Evolutionary conservation across 1,140 invertebrate species (phyloP), one percentile per base, ranked within the genome.

Genomic region (Elysia chlorotica): DNA sequence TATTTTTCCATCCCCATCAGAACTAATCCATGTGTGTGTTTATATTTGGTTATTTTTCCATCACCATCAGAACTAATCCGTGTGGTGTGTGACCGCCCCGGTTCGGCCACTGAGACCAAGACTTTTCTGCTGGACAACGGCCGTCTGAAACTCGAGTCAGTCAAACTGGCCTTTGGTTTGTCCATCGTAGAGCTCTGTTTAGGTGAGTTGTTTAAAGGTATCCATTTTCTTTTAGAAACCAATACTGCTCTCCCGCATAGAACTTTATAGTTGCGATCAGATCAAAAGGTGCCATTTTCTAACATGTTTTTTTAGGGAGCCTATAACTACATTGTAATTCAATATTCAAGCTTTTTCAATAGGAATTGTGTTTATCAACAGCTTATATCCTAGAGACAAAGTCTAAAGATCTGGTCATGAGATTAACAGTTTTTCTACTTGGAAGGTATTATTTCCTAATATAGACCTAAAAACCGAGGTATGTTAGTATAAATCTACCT

Each of bases 51-150:
- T n/a, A n/a, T n/a, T n/a, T n/a, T n/a, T n/a, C n/a, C n/a, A n/a
- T n/a, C n/a, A n/a, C 56, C 63, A 33, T 36, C 74, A 84, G 81
- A 84, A 59, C 71, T 71, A 21, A 72, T 82, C 19, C 71, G 81
- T 38, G 54, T 84, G 28, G 73, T 75, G 23, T 82, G 78, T 74
- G 65, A 74, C n/a, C 76, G 73, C 54, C 53, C 74, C n/a, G 71
- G 75, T 59, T n/a, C n/a, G n/a, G 79, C 76, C 75, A 54, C 74
- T 71, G 23, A 74, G 30, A 38, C 70, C 73, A 70, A 70, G 59
- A 82, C 77, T 35, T 85, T 85, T 66, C 76, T 85, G 2, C 62
- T 85, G 48, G 84, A 85, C 74, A 80, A 80, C 71, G 81, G 82
- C 17, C 66, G 82, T 56, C 63, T 85, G 19, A 74, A 81, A 54